Conservation (phyloP, 2,113 vertebrate genomes). For the Nicator chloris region DNA sequence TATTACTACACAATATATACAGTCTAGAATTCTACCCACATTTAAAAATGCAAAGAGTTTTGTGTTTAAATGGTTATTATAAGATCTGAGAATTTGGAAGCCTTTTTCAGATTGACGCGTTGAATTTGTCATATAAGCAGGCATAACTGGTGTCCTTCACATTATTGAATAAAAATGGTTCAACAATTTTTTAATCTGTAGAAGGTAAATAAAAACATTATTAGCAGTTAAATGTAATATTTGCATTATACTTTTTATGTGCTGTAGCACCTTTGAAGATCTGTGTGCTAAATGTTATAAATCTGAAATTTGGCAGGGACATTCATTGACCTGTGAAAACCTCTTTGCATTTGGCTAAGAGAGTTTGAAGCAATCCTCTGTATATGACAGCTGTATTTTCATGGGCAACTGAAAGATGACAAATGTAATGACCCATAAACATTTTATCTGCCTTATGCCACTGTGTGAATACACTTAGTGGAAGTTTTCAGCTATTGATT, state of each 20-base stretch:
- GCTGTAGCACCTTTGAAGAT: neutral
- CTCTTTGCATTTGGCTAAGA: neutral
- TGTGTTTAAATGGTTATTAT: neutral
- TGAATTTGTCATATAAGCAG: neutral
- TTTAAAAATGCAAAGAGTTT: neutral
- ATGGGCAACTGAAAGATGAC: neutral
- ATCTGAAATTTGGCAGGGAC: neutral
- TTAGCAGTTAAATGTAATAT: neutral
- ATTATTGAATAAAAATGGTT: neutral
- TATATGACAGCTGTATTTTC: neutral
- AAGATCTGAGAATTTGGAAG: neutral
- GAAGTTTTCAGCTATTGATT: neutral
- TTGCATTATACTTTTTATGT: neutral
- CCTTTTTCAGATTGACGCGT: fast-evolving
- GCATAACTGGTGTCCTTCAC: neutral
- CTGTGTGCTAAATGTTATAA: neutral
- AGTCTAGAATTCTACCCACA: neutral
- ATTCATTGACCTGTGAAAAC: neutral
- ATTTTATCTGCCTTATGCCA: neutral
- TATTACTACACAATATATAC: no score
- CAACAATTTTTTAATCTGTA: neutral
- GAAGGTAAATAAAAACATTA: neutral
- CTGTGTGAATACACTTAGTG: neutral
- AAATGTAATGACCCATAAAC: neutral
- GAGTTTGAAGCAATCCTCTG: neutral